phyloP scores from a whole-genome alignment of 92 coral and sea anemone species.

The Zoanthus gigantus region DNA sequence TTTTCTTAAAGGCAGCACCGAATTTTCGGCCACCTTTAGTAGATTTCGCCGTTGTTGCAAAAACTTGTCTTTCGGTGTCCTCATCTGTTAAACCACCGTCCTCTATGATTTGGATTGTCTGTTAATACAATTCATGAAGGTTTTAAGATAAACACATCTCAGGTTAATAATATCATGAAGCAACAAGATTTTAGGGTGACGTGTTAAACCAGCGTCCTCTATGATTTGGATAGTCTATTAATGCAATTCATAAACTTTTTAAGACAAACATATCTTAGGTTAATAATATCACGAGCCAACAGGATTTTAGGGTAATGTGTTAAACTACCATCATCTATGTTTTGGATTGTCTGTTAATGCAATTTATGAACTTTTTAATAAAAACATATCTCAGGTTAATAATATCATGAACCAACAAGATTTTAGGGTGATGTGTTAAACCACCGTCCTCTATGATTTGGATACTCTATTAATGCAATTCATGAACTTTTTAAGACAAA shows the following conservation, averaged over 20 bases:
- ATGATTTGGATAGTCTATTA: slow-evolving; percentile 52
- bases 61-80: slow-evolving; percentile 49
- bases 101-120: slow-evolving; percentile 55
- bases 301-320: background rate
- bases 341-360: slow-evolving; percentile 42
- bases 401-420: no score
- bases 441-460: slow-evolving; percentile 54
- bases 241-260: background rate
- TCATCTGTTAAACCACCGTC: slow-evolving; percentile 60
- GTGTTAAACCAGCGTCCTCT: slow-evolving; percentile 53
- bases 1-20: slow-evolving; percentile 32
- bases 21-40: slow-evolving; percentile 60
- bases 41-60: slow-evolving; percentile 37
- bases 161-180: no score
- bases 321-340: slow-evolving; percentile 54
- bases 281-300: no score
- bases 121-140: background rate
- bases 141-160: background rate
- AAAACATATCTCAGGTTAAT: no score
- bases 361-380: background rate
- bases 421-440: background rate
- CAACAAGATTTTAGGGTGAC: no score
- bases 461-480: slow-evolving; percentile 40
- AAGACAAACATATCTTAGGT: background rate
- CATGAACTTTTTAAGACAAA: background rate